These are phyloP conservation scores for Stigmatopora nigra DNA, from an alignment of 2,113 vertebrate species.

Conservation along the genomic window DNA sequence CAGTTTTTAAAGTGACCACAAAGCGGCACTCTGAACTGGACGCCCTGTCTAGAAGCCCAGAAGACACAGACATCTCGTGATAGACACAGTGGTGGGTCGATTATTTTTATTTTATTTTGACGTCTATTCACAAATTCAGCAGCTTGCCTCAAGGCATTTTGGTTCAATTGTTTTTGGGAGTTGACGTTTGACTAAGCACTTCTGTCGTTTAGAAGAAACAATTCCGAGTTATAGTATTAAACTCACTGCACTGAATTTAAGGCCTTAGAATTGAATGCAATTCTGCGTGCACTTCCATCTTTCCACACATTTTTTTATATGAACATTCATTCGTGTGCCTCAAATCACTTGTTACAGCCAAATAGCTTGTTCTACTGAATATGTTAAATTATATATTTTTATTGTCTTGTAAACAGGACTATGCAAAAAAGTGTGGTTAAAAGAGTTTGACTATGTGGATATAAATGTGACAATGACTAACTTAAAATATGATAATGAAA, in stretches of 20 bases:
- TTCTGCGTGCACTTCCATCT: not conserved
- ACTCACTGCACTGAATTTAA: not conserved
- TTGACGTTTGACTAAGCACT: not conserved
- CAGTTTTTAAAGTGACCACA: conserved; percentile 63
- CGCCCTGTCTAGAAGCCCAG: not conserved
- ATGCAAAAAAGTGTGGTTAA: not conserved
- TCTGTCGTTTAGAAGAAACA: not conserved
- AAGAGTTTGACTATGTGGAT: not conserved
- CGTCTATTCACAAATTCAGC: not conserved
- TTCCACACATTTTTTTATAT: not conserved
- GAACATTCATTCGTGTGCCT: not conserved
- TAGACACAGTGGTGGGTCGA: not conserved
- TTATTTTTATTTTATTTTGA: not conserved
- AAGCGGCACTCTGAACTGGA: conserved; percentile 30
- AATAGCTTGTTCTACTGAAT: not conserved
- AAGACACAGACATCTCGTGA: not conserved
- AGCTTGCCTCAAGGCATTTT: no score
- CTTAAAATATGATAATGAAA: not conserved
- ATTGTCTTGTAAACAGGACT: not conserved
- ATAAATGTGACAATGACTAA: not conserved
- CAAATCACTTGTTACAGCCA: not conserved
- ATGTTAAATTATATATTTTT: not conserved
- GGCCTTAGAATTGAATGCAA: conserved; percentile 6
- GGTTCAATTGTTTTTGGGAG: not conserved
- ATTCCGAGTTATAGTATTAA: not conserved